Evolutionary conservation across 2,797 vertebrate species (phyloP).

Genomic region (Thalassophryne amazonica): DNA sequence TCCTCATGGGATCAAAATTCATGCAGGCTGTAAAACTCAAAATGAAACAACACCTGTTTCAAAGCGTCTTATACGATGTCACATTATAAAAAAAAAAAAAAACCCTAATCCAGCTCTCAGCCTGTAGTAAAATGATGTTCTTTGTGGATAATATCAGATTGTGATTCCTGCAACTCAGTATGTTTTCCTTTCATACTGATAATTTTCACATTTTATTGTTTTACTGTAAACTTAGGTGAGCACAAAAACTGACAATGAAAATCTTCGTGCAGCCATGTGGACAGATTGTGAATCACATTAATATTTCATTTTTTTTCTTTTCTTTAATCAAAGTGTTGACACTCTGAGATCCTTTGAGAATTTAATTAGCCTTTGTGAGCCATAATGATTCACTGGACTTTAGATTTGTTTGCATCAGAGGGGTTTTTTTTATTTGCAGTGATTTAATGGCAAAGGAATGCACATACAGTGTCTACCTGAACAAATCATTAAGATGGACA

Average conservation of each 20-base stretch:
- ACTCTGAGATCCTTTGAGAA: neutral
- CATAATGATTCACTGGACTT: neutral
- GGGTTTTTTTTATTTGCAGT: too few relatives aligned
- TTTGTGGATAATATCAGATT: neutral
- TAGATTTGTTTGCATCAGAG: neutral
- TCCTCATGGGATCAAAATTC: conserved; percentile 10
- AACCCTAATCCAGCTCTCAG: neutral
- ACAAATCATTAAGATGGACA: conserved; percentile 12
- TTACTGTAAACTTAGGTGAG: neutral
- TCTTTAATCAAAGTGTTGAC: neutral
- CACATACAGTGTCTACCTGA: conserved; percentile 13
- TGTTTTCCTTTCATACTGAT: neutral
- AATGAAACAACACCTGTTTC: too few relatives aligned
- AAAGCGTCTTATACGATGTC: conserved; percentile 4
- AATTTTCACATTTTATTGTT: neutral
- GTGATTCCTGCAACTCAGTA: neutral
- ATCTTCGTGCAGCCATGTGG: neutral
- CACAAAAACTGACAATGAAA: neutral
- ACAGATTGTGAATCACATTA: neutral
- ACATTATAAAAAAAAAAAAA: neutral
- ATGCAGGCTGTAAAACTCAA: too few relatives aligned
- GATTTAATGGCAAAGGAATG: conserved; percentile 31
- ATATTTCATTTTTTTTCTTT: too few relatives aligned
- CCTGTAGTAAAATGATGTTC: neutral
- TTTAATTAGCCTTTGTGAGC: neutral